Evolutionary conservation across 2,113 vertebrate genomes (phyloP), one percentile per base, ranked within the genome.

Genomic region (Macroglossus sobrinus): DNA sequence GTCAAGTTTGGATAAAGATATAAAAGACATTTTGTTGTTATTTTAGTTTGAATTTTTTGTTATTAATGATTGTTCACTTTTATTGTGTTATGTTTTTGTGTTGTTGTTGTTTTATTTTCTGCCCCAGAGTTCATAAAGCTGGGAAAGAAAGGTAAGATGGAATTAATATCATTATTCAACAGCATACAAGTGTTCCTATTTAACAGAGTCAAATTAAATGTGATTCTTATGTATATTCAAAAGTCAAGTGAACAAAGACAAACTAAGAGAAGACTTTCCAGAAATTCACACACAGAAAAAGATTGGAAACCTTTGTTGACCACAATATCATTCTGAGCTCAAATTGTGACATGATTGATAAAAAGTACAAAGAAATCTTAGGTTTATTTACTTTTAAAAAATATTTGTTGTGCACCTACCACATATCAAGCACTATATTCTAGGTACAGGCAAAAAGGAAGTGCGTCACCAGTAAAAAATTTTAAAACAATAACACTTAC

Each of bases 151-250:
- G 2, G 21, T 92, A 92, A 90, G 43, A 81, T 43, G 84, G 19
- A 90, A 93, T 94, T 93, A 72, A 82, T 13, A 72, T 89, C 18
- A 82, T 87, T 82, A 82, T 78, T 92, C 47, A 71, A 74, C 40
- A 90, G 18, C 11, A 66, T 82, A 78, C n/a, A 91, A 89, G 43
- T 75, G 81, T 75, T 5, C 28, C 7, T 94, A 91, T 43, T 55
- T 18, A 69, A 92, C 22, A 74, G 11, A 91, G 1, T n/a, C 55
- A 89, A 85, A 57, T 18, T 85, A 50, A 93, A 84, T 9, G 50
- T 69, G 50, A 86, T 57, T 59, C 9, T 61, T 74, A n/a, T 63
- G 9, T 47, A 47, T 53, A 53, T 84, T 88, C 14, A 64, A 78
- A 95, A 87, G 71, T 79, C 55, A 78, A 90, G 8, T 90, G 22